phyloP scores from a whole-genome alignment of 92 coral and sea anemone species.

The Chrysogorgia sp. region DNA sequence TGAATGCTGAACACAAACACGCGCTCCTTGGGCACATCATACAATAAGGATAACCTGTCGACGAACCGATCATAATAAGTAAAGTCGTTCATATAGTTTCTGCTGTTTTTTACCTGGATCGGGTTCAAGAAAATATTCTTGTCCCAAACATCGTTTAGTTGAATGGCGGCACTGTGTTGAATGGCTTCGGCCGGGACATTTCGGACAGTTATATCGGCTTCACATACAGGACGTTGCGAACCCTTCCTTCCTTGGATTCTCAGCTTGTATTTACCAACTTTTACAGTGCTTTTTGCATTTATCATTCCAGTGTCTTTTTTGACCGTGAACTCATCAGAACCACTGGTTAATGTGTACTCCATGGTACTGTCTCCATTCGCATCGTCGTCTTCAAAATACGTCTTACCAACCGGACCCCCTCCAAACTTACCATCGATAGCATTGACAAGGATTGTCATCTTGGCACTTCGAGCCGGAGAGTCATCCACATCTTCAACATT shows the following conservation, averaged over 20 bases:
- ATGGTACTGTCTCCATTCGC: slow-evolving; percentile 26
- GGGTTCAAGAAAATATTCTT: slow-evolving; percentile 52
- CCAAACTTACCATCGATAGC: slow-evolving; percentile 70
- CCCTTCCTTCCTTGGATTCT: slow-evolving; percentile 38
- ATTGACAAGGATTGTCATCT: slow-evolving; percentile 74
- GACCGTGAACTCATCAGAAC: slow-evolving; percentile 49
- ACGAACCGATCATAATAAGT: slow-evolving; percentile 60
- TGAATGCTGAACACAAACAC: slow-evolving; percentile 82
- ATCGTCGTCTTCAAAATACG: slow-evolving; percentile 83
- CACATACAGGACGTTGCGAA: not conserved
- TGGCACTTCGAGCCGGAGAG: slow-evolving; percentile 62
- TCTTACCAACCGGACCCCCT: slow-evolving; percentile 81
- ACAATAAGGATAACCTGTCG: slow-evolving; percentile 37
- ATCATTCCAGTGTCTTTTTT: slow-evolving; percentile 55
- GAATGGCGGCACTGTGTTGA: slow-evolving; percentile 68
- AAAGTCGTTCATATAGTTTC: slow-evolving; percentile 11
- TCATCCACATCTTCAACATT: slow-evolving; percentile 68
- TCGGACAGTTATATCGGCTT: slow-evolving; percentile 58
- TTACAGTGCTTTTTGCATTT: slow-evolving; percentile 45
- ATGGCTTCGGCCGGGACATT: slow-evolving; percentile 59
- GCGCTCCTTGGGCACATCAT: slow-evolving; percentile 38
- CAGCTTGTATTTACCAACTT: slow-evolving; percentile 64
- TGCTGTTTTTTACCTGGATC: not conserved
- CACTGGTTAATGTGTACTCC: slow-evolving; percentile 17
- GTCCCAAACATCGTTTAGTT: slow-evolving; percentile 63